These are phyloP conservation scores for Aproaerema taeniolella DNA, from an alignment of 2,888 invertebrate genomes.

Conservation along the genomic window DNA sequence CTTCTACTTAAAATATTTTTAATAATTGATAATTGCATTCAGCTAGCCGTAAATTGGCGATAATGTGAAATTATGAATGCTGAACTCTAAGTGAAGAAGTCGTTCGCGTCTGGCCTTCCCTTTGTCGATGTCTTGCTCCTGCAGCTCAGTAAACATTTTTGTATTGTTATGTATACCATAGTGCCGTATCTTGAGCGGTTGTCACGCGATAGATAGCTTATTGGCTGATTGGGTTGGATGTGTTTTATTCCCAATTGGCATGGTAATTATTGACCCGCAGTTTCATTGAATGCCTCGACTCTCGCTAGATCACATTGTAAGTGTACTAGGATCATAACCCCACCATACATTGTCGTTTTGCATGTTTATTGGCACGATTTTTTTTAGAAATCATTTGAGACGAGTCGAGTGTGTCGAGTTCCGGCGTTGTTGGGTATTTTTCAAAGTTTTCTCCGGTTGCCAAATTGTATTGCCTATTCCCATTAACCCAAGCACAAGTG, in stretches of 20 bases:
- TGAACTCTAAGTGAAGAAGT: constrained; percentile 4
- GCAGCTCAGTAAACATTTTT: constrained; percentile 23
- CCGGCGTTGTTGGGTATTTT: too few species aligned
- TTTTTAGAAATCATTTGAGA: too few species aligned
- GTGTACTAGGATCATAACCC: constrained; percentile 29
- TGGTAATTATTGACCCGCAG: constrained; percentile 31
- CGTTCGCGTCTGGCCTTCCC: constrained; percentile 28
- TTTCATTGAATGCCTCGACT: constrained; percentile 36
- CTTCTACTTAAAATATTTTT: too few species aligned
- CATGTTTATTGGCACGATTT: constrained; percentile 28
- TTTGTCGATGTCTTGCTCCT: constrained; percentile 31
- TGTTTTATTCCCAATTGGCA: constrained; percentile 53
- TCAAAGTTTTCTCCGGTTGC: too few species aligned
- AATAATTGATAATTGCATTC: too few species aligned
- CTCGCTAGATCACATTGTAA: constrained; percentile 29
- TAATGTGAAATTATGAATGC: too few species aligned
- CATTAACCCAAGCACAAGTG: too few species aligned
- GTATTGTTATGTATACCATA: constrained; percentile 29
- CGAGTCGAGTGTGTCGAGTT: too few species aligned
- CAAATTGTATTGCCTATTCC: too few species aligned
- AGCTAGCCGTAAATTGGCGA: too few species aligned
- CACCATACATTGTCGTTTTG: constrained; percentile 31
- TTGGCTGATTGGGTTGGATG: constrained; percentile 54
- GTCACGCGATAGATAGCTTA: constrained; percentile 42
- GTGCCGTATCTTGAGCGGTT: constrained; percentile 32